These are phyloP conservation scores for Metacarcinus magister DNA, from an alignment of 2,888 invertebrate species.

Conservation along the genomic window DNA sequence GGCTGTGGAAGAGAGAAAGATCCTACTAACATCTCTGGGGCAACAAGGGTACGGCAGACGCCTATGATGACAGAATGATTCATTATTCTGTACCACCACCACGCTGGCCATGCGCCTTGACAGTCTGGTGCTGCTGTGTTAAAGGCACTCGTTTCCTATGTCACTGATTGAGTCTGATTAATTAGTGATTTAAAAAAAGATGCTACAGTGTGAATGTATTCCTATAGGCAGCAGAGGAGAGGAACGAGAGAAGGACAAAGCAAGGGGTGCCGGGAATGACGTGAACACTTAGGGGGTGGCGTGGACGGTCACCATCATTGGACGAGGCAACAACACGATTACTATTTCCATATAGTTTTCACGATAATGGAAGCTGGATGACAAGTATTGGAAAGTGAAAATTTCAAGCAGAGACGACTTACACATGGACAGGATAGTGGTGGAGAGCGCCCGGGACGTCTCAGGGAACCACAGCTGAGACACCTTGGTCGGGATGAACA, in stretches of 20 bases:
- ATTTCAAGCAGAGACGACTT: constrained; percentile 46
- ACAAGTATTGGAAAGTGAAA: background rate
- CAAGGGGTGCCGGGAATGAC: too few relatives aligned
- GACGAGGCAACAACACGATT: background rate
- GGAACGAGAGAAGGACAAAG: background rate
- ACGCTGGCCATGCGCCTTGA: background rate
- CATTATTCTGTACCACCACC: background rate
- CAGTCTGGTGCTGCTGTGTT: background rate
- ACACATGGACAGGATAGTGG: constrained; percentile 81
- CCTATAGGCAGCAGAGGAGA: background rate
- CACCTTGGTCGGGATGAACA: constrained; percentile 82
- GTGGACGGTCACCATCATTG: too few relatives aligned
- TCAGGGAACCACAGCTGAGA: constrained; percentile 82
- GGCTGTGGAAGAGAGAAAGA: constrained; percentile 65
- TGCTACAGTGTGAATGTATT: background rate
- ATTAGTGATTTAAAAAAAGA: background rate
- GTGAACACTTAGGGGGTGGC: too few relatives aligned
- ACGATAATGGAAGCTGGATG: background rate
- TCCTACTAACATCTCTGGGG: background rate
- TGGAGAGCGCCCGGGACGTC: constrained; percentile 77
- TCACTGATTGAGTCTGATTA: background rate
- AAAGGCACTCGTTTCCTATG: background rate
- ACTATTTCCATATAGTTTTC: background rate
- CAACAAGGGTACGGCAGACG: background rate
- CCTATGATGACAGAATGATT: background rate